Base-by-base conservation (phyloP, 2,113 vertebrate genomes). In the Cyprinus carpio region DNA sequence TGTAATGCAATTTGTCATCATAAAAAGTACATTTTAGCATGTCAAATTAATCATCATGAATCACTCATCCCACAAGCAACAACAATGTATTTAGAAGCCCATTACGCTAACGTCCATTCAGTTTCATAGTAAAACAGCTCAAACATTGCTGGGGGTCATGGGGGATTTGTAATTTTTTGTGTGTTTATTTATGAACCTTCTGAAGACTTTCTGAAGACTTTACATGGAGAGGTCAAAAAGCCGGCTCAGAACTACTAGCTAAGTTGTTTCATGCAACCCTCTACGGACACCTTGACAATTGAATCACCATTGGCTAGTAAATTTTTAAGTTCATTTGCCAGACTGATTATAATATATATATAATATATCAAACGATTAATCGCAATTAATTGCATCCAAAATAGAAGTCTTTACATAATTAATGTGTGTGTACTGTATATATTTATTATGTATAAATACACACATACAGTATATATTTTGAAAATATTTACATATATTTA, bases 41-140 rank as follows among this genome's bases (percentile, higher is more conserved):
- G 27, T 81, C n/a, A 54, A 31, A 74, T 43, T 81, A 67, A 84
- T 80, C 65, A 81, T 83, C 79, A 84, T 62, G 51, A 86, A 88
- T 84, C 69, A 82, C 75, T 67, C 75, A 78, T 76, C 72, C 56
- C 49, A 81, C 54, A 58, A 88, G 81, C 74, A 85, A 84, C 20
- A 37, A 51, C 79, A 82, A 51, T 51, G 74, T 25, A 75, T 51
- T 88, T 65, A 84, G 60, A 78, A 78, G 25, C 49, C n/a, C 75
- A 78, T 69, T 65, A 78, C 27, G 25, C 60, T 67, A 29, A 1
- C 25, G 4, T 81, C 25, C 60, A 67, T 65, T 81, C 79, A 75
- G 25, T 29, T 49, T 51, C 46, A 18, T 51, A 49, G 43, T 51
- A 25, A 75, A 75, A 46, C 43, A 75, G 2, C 71, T 46, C 71